Evolutionary conservation across 2,113 vertebrate genomes (phyloP), one percentile per base, ranked within the genome.

Genomic region (Acanthisitta chloris): DNA sequence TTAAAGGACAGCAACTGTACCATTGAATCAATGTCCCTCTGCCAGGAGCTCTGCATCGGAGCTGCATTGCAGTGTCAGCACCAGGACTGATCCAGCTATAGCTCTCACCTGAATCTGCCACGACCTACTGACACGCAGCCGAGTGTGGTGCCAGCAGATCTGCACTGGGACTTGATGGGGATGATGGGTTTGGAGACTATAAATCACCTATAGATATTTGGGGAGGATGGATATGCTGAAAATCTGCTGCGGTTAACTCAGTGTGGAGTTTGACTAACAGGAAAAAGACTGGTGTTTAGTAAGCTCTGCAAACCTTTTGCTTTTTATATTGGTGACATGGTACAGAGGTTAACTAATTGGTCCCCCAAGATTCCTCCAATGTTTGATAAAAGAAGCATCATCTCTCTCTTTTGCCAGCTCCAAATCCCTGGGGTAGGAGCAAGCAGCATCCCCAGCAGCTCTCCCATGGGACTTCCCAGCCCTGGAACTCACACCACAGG

Each of bases 31-130:
- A 65, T 70, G 88, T 96, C 91, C 70, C 91, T 91, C 43, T 95
- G 92, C 86, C 17, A 67, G 89, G 57, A 95, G 91, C 88, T 86
- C 96, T 97, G 96, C 97, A 90, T 94, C 10, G 79, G 87, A 96
- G 92, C 97, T 97, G 97, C 97, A 97, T 94, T 97, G 97, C 97
- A 97, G 97, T 80, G 84, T 86, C 97, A 90, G 93, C 96, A 88
- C 26, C 8, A 12, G 93, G 86, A 46, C 79, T 4, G 45, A 86
- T 93, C 77, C 87, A 25, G 43, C 82, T 49, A 33, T 67, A 11
- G 89, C 79, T 43, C 65, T 12, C 55, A 28, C 81, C 90, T 31
- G 26, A 11, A 28, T 17, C 51, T 33, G 2, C 40, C 33, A 2
- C 2, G 28, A 87, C 88, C 94, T 48, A 3, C 79, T 28, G 90